Conservation (phyloP, 2,113 vertebrate genomes). For the Oenanthe oenanthe region DNA sequence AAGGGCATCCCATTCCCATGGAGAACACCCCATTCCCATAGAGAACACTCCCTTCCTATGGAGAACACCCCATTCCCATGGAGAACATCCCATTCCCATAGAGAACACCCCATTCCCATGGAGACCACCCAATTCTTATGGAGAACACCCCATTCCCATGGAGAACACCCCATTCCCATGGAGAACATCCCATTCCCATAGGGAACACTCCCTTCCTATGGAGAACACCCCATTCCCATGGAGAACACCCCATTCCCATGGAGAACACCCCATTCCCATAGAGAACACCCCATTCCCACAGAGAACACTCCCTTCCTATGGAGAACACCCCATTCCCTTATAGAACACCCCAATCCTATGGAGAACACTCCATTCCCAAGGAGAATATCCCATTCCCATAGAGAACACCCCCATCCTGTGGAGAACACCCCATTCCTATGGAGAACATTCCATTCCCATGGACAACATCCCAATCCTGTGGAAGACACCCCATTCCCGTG, state of each 20-base stretch:
- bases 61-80: rapidly evolving
- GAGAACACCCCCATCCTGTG: neutral
- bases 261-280: neutral
- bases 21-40: rapidly evolving
- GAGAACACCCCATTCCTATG: neutral
- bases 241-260: neutral
- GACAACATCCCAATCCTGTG: neutral
- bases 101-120: neutral
- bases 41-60: neutral
- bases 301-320: rapidly evolving
- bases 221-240: too few species aligned
- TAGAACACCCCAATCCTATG: too few species aligned
- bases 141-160: neutral
- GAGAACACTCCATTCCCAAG: neutral
- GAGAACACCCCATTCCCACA: too few species aligned
- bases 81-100: rapidly evolving
- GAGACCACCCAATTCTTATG: rapidly evolving
- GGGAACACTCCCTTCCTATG: too few species aligned
- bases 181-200: neutral
- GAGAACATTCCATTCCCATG: rapidly evolving
- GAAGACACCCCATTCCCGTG: neutral
- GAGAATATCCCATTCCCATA: neutral
- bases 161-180: rapidly evolving
- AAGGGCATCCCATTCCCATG: rapidly evolving
- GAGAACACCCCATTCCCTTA: neutral